Percentiles rank a stretch among this genome's conserved stretches.
Conservation (phyloP, 2,888 invertebrate genomes). For the Drosophila quinaria region DNA sequence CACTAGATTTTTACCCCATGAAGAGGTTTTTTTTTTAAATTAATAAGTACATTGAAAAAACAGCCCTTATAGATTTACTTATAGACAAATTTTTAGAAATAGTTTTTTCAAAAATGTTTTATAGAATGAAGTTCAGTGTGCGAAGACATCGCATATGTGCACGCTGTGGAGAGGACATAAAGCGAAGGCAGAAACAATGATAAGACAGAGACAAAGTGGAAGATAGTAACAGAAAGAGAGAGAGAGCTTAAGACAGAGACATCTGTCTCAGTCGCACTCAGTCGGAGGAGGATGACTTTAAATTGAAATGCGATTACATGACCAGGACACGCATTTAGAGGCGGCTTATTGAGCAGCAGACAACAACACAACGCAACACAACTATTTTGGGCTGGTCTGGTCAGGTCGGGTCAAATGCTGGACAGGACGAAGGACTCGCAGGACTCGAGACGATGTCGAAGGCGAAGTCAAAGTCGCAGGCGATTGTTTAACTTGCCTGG, state of each 20-base stretch:
- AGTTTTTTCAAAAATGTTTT: not conserved
- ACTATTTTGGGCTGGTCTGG: not conserved
- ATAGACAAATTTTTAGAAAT: not conserved
- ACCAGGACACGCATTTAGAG: conserved; percentile 83
- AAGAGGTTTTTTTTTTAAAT: no score
- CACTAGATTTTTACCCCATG: no score
- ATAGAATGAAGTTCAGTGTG: conserved; percentile 26
- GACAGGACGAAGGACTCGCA: conserved; percentile 22
- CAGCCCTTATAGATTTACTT: no score
- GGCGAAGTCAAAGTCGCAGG: conserved; percentile 19
- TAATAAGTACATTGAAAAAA: no score
- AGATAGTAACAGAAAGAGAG: not conserved
- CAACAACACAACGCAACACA: conserved; percentile 9
- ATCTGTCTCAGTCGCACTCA: conserved; percentile 25
- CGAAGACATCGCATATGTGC: conserved; percentile 41
- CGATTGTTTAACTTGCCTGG: conserved; percentile 47
- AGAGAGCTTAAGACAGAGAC: not conserved
- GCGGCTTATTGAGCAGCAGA: conserved; percentile 67
- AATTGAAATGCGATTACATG: conserved; percentile 85
- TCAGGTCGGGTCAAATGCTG: conserved; percentile 63
- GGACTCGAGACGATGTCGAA: conserved; percentile 4
- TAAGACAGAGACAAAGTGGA: conserved; percentile 19
- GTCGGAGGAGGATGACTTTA: conserved; percentile 62
- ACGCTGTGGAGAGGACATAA: conserved; percentile 29
- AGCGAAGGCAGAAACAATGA: conserved; percentile 23